A percentile compares a stretch with the other conserved stretches of the same genome.
These are phyloP conservation scores for Poecilia velifera DNA, from an alignment of 2,797 vertebrate species.

Conservation along the genomic window DNA sequence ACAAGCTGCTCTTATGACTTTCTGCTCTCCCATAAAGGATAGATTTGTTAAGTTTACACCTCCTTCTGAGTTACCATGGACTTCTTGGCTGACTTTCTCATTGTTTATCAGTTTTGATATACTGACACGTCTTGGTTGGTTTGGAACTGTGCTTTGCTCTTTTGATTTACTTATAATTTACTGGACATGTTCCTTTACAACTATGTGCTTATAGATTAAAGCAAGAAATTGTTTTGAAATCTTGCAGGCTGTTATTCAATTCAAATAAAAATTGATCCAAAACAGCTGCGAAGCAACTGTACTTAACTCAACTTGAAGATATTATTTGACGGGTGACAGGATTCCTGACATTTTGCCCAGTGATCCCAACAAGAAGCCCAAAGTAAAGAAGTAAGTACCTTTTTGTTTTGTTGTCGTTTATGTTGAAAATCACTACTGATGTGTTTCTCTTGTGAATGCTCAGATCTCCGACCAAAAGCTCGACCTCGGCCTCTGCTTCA, in stretches of 20 bases:
- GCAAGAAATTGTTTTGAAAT: background rate
- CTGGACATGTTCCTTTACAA: background rate
- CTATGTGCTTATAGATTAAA: background rate
- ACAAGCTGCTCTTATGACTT: background rate
- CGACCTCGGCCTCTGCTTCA: constrained; percentile 69
- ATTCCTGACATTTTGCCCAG: constrained; percentile 83
- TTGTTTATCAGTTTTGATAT: background rate
- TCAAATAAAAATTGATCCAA: background rate
- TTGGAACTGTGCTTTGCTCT: background rate
- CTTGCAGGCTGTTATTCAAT: background rate
- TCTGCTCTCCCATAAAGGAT: background rate
- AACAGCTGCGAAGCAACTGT: constrained; percentile 18
- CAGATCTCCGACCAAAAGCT: constrained; percentile 85
- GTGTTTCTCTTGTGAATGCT: background rate
- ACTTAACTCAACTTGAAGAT: constrained; percentile 83
- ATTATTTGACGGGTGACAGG: constrained; percentile 90
- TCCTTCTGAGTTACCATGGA: background rate
- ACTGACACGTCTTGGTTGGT: background rate
- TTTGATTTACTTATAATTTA: background rate
- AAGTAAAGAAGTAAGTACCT: constrained; percentile 77
- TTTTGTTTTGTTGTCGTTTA: background rate
- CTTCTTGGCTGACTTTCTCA: background rate
- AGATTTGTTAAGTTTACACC: background rate
- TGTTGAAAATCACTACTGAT: background rate
- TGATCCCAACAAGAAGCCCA: constrained; percentile 75